Evolutionary conservation across 2,113 vertebrate genomes (phyloP).

Genomic region (Thamnophis sirtalis): DNA sequence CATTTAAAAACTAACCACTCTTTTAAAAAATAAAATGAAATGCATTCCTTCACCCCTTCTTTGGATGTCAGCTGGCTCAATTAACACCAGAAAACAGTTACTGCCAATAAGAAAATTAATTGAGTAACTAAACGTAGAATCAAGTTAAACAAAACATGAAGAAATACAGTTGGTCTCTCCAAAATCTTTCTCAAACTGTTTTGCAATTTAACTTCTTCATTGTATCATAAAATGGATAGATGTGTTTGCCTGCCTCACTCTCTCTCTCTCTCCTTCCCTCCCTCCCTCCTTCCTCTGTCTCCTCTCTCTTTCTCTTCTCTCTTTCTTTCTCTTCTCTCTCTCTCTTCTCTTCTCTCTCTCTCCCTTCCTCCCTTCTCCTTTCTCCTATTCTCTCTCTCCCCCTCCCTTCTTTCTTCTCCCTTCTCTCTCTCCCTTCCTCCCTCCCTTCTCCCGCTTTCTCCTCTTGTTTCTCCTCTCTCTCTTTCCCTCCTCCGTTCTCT

Average conservation of each 20-base stretch:
- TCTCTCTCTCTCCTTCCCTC: no score
- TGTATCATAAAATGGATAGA: neutral
- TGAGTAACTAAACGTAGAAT: neutral
- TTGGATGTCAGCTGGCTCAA: neutral
- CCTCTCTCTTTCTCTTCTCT: no score
- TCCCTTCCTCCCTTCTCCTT: no score
- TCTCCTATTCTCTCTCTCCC: no score
- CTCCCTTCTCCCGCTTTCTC: no score
- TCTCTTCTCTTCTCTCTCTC: no score
- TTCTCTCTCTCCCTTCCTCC: no score
- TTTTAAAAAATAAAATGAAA: neutral
- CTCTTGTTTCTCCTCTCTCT: neutral
- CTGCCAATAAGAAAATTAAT: neutral
- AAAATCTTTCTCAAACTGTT: neutral
- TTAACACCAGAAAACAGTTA: neutral
- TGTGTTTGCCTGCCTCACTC: neutral
- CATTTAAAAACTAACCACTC: neutral
- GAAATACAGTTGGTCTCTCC: neutral
- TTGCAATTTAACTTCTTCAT: neutral
- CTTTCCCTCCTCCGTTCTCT: no score
- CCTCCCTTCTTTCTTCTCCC: no score
- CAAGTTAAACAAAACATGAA: neutral
- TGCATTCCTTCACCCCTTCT: neutral
- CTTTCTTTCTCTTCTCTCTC: no score
- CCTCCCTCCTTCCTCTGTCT: no score